These are phyloP conservation scores for Venturia canescens DNA, from an alignment of 1,140 invertebrate genomes.

Conservation along the genomic window DNA sequence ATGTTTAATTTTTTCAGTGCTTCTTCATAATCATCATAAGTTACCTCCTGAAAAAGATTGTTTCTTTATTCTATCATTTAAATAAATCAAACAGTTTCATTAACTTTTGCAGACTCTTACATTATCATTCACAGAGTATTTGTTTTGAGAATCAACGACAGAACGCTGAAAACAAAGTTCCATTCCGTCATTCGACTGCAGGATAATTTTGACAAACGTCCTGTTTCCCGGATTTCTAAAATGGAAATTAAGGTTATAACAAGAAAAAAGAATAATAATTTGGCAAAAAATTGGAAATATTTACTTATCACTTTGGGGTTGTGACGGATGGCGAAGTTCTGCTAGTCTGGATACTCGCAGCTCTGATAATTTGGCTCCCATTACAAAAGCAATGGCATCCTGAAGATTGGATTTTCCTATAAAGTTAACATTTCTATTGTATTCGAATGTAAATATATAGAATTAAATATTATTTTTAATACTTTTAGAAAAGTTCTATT, in stretches of 20 bases:
- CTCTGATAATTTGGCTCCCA: neutral
- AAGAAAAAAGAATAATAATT: no score
- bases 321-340: neutral
- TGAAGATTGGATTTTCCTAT: slow-evolving; percentile 12
- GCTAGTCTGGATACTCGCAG: neutral
- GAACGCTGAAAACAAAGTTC: slow-evolving; percentile 10
- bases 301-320: neutral
- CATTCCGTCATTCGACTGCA: neutral
- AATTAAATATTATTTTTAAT: no score
- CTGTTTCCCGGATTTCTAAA: neutral
- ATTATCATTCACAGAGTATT: slow-evolving; percentile 5
- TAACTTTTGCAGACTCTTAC: neutral
- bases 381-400: slow-evolving; percentile 6
- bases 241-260: neutral
- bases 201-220: neutral
- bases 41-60: slow-evolving; percentile 23
- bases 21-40: neutral
- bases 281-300: neutral
- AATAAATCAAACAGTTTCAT: neutral
- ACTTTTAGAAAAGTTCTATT: no score
- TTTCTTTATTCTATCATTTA: neutral
- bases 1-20: slow-evolving; percentile 9
- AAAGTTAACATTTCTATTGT: neutral
- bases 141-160: neutral
- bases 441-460: no score